A percentile compares a stretch with the other conserved stretches of the same genome.
Conservation (phyloP, 2,888 invertebrate species). For the Andrena hattorfiana region DNA sequence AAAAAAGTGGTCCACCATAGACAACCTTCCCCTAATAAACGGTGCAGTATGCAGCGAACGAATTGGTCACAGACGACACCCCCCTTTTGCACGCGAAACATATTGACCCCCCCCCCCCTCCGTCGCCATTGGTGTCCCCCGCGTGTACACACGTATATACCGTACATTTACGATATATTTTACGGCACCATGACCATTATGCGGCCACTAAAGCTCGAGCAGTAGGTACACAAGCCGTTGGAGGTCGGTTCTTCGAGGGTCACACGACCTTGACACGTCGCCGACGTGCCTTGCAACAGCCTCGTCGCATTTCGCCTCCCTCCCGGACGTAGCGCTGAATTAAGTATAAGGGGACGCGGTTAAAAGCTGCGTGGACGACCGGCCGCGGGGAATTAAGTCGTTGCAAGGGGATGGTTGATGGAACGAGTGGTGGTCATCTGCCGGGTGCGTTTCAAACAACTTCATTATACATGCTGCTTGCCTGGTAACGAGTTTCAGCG, state of each 20-base stretch:
- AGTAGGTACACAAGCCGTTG: background rate
- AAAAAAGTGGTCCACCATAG: too few species aligned
- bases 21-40: too few species aligned
- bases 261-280: slow-evolving; percentile 52
- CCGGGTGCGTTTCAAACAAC: too few species aligned
- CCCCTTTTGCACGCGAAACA: slow-evolving; percentile 11
- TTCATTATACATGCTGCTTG: background rate
- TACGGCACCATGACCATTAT: slow-evolving; percentile 25
- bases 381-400: slow-evolving; percentile 22
- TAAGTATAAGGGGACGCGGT: slow-evolving; percentile 31
- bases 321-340: slow-evolving; percentile 26
- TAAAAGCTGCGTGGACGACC: slow-evolving; percentile 12
- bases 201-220: slow-evolving; percentile 26
- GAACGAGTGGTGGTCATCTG: too few species aligned
- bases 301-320: slow-evolving; percentile 3
- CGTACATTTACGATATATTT: slow-evolving; percentile 7
- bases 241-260: slow-evolving; percentile 32
- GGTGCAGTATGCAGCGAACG: background rate
- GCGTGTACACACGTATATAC: background rate
- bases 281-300: slow-evolving; percentile 2
- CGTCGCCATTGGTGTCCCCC: background rate
- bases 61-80: slow-evolving; percentile 1
- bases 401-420: background rate
- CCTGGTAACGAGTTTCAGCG: background rate
- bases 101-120: background rate